Conservation (phyloP, 2,797 vertebrate species). For the Crypturellus tataupa region DNA sequence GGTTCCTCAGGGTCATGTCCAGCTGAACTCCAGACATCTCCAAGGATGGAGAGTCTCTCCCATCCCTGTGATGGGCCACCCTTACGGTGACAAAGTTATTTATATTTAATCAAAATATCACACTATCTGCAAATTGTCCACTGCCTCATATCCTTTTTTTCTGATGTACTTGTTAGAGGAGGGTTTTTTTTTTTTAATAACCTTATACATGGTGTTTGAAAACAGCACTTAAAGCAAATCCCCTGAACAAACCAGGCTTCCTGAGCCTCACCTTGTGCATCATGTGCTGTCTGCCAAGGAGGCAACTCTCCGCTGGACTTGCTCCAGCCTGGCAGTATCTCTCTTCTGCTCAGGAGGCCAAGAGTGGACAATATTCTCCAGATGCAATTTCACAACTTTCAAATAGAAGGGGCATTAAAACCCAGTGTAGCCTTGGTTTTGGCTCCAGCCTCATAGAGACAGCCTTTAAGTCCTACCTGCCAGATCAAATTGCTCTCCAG, state of each 20-base stretch:
- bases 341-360: background rate
- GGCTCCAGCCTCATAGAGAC: background rate
- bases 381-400: background rate
- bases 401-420: background rate
- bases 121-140: background rate
- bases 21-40: background rate
- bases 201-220: background rate
- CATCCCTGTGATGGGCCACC: background rate
- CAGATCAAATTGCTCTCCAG: background rate
- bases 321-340: background rate
- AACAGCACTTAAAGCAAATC: background rate
- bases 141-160: background rate
- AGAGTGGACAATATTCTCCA: background rate
- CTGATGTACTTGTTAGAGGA: fast-evolving
- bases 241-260: background rate
- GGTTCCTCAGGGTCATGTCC: background rate
- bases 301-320: background rate
- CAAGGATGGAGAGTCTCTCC: conserved; percentile 13
- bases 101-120: background rate
- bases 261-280: background rate
- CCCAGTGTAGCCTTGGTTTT: background rate
- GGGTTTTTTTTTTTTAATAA: background rate
- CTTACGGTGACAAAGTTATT: background rate
- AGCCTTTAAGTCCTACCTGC: background rate
- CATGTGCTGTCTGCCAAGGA: fast-evolving